Evolutionary conservation across 2,888 invertebrate genomes (phyloP), one percentile per base, ranked within the genome.

Genomic region (Liopterus haemorrhoidalis): DNA sequence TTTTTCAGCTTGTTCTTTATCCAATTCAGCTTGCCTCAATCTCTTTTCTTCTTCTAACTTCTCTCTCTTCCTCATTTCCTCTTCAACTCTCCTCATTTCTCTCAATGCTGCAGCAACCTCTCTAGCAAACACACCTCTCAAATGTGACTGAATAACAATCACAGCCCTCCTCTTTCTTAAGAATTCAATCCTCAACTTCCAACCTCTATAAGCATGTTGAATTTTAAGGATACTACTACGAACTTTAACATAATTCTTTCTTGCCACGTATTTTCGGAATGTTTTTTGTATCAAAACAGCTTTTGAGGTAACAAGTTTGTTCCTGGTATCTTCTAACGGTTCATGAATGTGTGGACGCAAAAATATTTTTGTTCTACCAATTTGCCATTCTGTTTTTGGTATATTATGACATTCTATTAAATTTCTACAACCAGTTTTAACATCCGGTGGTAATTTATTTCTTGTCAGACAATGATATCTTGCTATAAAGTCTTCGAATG

Each of bases 101-200:
- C 90, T 69, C 49, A 93, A 66, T 0, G 92, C 91, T 1, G 85
- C 76, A 0, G 91, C 91, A 5, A 85, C 90, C 69, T 92, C 91
- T 50, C 93, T 71, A 0, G 91, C 93, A 69, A 92, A 93, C 56
- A 90, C 89, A 2, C 93, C 93, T 6, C 92, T 71, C 50, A 92
- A 69, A 64, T 86, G 89, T 47, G 87, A 76, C 70, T 93, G 92
- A 51, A 93, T 85, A 12, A 90, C 82, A 54, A 92, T 75, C 0
- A 85, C 87, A 0, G 92, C 88, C 48, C 92, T 73, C n/a, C 89
- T 75, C 62, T 83, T 79, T 31, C 81, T 74, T 54, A 92, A 71
- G 70, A 90, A 92, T 54, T 79, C 76, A 43, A 91, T 83, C 35
- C 91, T 75, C 50, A 82, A 76, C 66, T 83, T 85, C 89, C 90